A percentile compares a stretch with the other conserved stretches of the same genome.
Evolutionary conservation across 2,113 vertebrate genomes (phyloP).

Genomic region (Clarias macrocephalus): DNA sequence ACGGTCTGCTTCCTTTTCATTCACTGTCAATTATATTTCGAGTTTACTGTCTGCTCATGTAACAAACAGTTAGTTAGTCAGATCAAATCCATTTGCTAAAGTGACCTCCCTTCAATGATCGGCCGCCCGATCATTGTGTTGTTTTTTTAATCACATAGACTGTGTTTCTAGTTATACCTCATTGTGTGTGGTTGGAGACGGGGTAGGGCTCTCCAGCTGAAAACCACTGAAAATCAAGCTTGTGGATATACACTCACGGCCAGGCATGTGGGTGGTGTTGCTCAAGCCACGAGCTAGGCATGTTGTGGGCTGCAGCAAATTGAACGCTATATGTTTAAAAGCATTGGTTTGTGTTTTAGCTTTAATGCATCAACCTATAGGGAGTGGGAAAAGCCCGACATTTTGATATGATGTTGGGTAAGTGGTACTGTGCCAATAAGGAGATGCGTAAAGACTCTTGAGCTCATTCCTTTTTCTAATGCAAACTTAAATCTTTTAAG

Average conservation of each 20-base stretch:
- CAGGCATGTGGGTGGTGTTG: conserved; percentile 45
- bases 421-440: not conserved
- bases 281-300: conserved; percentile 35
- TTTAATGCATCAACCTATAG: conserved; percentile 28
- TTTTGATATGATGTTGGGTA: conserved; percentile 12
- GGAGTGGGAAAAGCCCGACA: conserved; percentile 5
- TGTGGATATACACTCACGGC: conserved; percentile 29
- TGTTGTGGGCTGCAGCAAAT: conserved; percentile 45
- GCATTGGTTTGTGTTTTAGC: conserved; percentile 20
- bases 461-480: conserved; percentile 20
- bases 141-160: not conserved
- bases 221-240: conserved; percentile 25
- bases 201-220: conserved; percentile 30
- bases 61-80: not conserved
- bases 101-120: not conserved
- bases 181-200: not conserved
- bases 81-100: conserved; percentile 6
- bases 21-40: conserved; percentile 1
- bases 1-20: not conserved
- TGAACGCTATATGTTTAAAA: conserved; percentile 34
- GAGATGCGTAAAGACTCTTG: conserved; percentile 4
- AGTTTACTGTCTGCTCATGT: not conserved
- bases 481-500: conserved; percentile 4
- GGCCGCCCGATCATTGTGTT: not conserved
- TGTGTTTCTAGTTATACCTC: conserved; percentile 11